Evolutionary conservation across 2,888 invertebrate species (phyloP), one percentile per base, ranked within the genome.

Genomic region (Aspidiotus rigidus): DNA sequence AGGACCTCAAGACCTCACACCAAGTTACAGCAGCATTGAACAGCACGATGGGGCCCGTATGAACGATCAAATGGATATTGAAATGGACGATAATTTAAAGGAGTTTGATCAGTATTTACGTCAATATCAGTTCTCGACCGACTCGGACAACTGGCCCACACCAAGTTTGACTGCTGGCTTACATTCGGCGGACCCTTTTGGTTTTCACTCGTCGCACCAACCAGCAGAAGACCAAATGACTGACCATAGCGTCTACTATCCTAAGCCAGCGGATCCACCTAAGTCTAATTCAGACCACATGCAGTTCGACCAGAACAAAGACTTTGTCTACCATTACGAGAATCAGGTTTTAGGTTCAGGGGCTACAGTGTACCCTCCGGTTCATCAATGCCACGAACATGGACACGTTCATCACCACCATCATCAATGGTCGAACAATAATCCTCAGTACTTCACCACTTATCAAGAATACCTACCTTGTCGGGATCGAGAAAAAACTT

Each of bases 61-160:
- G 13, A 11, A 39, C 56, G 66, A 66, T 7, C 67, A 67, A 42
- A 67, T 67, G 67, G 67, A 67, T 53, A 67, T 67, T 8, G 67
- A 67, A 28, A 59, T 67, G 49, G 67, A 67, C 42, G 67, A 67
- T 49, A 56, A 66, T 28, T 39, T 67, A 15, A 67, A 63, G 16
- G 62, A 69, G 56, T 28, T 69, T n/a, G 69, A 69, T 44, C 69
- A 63, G 57, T 69, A 63, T 69, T 62, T 69, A 10, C 28, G 28
- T 28, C 69, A 69, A 39, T 69, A 63, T 55, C 62, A 62, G 39
- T 69, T 62, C 42, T 13, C 69, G n/a, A 7, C 49, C 7, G 49
- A 41, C 7, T 39, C 53, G 3, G 6, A 28, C 7, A 55, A 41
- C 16, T 56, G 62, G 55, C 40, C 17, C 5, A 10, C 39, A 28